A percentile compares a stretch with the other conserved stretches of the same genome.
These are phyloP conservation scores for Drosophila parvula DNA, from an alignment of 1,140 invertebrate species.

Conservation along the genomic window DNA sequence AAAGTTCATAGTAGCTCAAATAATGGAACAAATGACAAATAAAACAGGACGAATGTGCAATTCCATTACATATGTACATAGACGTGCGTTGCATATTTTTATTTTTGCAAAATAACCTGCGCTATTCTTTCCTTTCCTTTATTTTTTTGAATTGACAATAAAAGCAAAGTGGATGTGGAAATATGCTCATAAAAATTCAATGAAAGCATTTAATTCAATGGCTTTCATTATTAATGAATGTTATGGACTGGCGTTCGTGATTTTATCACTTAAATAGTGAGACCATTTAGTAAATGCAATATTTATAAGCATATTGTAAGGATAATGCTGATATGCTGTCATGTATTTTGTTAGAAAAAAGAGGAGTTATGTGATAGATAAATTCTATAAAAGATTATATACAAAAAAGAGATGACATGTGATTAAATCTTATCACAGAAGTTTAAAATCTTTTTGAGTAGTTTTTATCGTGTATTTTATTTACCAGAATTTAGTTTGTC, in stretches of 20 bases:
- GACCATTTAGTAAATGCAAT: slow-evolving; percentile 9
- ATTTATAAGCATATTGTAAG: slow-evolving; percentile 6
- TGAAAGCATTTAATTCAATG: slow-evolving; percentile 24
- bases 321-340: background rate
- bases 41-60: background rate
- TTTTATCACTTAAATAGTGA: background rate
- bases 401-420: too few relatives aligned
- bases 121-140: background rate
- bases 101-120: background rate
- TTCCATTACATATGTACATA: background rate
- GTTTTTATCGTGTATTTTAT: background rate
- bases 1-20: background rate
- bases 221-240: slow-evolving; percentile 16
- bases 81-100: background rate
- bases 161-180: background rate
- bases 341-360: background rate
- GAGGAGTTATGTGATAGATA: background rate
- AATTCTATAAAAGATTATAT: too few relatives aligned
- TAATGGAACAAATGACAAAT: background rate
- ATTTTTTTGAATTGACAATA: background rate
- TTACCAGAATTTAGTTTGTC: background rate
- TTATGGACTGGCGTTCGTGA: background rate
- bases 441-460: background rate
- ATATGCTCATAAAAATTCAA: slow-evolving; percentile 23
- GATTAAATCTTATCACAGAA: background rate